phyloP scores from a whole-genome alignment of 2,797 vertebrate genomes.

The Nasua narica region DNA sequence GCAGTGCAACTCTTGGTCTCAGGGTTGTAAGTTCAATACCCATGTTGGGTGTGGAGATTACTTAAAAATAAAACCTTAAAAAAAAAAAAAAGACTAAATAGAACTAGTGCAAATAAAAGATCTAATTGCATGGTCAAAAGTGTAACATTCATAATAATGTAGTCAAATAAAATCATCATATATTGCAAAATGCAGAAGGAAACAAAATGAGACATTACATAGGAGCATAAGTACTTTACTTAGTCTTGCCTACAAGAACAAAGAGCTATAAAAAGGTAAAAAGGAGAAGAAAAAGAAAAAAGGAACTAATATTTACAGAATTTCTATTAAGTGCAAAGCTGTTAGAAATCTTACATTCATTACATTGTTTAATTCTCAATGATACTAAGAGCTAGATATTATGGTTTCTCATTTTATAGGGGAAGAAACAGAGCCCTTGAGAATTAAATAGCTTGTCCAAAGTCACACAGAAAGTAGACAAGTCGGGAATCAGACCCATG shows the following conservation, averaged over 20 bases:
- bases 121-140: neutral
- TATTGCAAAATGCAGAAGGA: neutral
- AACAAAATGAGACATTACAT: neutral
- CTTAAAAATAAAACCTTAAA: neutral
- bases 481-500: neutral
- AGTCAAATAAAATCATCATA: neutral
- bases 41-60: neutral
- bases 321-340: neutral
- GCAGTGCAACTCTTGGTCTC: neutral
- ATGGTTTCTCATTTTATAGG: neutral
- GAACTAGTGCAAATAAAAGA: neutral
- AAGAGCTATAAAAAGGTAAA: neutral
- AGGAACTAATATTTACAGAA: neutral
- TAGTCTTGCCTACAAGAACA: neutral
- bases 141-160: neutral
- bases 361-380: neutral
- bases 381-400: neutral
- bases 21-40: neutral
- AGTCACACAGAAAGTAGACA: neutral
- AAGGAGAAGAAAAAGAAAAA: neutral
- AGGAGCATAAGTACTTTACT: neutral
- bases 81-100: neutral
- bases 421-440: neutral
- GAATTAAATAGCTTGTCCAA: neutral
- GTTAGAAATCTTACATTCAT: neutral